A percentile compares a stretch with the other conserved stretches of the same genome.
Conservation (phyloP, 2,888 invertebrate species). For the Lobophora halterata region DNA sequence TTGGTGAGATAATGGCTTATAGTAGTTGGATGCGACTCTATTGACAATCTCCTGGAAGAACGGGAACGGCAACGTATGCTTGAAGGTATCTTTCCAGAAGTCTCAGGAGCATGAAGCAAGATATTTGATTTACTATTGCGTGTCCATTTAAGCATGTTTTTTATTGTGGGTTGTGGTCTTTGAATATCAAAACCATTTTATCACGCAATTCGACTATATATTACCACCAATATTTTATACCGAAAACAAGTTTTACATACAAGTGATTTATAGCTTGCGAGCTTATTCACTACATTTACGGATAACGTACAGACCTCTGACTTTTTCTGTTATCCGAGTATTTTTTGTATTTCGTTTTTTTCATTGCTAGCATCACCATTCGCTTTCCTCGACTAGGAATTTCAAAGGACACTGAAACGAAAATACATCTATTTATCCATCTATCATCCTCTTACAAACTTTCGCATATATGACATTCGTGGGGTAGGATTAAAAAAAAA, state of each 20-base stretch:
- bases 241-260: slow-evolving; percentile 21
- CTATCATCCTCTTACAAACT: too few species aligned
- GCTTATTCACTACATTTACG: slow-evolving; percentile 24
- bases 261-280: slow-evolving; percentile 25
- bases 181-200: slow-evolving; percentile 23
- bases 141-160: slow-evolving; percentile 7
- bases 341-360: slow-evolving; percentile 25
- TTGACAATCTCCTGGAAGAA: slow-evolving; percentile 13
- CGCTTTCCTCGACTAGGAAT: too few species aligned
- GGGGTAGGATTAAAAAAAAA: too few species aligned
- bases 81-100: slow-evolving; percentile 9
- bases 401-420: too few species aligned
- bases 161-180: slow-evolving; percentile 12
- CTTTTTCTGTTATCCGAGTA: too few species aligned
- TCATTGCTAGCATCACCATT: too few species aligned
- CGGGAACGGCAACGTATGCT: slow-evolving; percentile 12
- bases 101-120: slow-evolving; percentile 4
- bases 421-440: too few species aligned
- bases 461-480: too few species aligned
- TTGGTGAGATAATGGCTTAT: slow-evolving; percentile 10
- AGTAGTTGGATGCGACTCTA: slow-evolving; percentile 4
- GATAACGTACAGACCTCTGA: too few species aligned
- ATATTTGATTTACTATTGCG: slow-evolving; percentile 8
- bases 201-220: slow-evolving; percentile 15
- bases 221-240: slow-evolving; percentile 24